Percentiles rank a stretch among this genome's conserved stretches.
phyloP scores from a whole-genome alignment of 2,113 vertebrate genomes.

The Platysternon megacephalum region DNA sequence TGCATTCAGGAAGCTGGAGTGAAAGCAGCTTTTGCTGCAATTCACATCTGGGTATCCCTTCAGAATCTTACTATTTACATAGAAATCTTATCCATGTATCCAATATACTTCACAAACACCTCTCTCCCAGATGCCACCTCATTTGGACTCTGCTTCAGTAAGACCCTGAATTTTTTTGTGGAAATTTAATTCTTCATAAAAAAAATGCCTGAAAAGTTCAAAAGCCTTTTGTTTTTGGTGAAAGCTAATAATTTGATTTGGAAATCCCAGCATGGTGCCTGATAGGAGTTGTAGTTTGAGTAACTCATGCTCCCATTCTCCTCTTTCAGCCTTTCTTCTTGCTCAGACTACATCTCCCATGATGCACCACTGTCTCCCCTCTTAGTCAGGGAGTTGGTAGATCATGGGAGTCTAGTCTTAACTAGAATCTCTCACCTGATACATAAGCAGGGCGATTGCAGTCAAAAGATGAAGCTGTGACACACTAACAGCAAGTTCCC shows the following conservation, averaged over 20 bases:
- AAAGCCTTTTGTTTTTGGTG: neutral
- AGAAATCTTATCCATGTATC: neutral
- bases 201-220: neutral
- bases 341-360: neutral
- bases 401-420: neutral
- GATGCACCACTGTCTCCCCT: neutral
- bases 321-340: neutral
- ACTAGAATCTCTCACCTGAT: neutral
- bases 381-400: neutral
- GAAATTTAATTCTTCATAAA: neutral
- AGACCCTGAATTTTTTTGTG: neutral
- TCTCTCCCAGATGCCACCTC: neutral
- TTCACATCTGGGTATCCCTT: neutral
- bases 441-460: neutral
- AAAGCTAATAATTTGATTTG: neutral
- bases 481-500: neutral
- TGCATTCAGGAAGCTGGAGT: neutral
- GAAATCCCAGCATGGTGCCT: neutral
- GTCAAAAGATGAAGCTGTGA: neutral
- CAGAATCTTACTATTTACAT: neutral
- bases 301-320: neutral
- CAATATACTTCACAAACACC: neutral
- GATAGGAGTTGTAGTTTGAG: neutral
- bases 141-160: neutral
- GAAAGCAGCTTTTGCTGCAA: neutral